Percentiles rank a stretch among this genome's conserved stretches.
phyloP scores from a whole-genome alignment of 2,888 invertebrate species.

The Germaria angustata region DNA sequence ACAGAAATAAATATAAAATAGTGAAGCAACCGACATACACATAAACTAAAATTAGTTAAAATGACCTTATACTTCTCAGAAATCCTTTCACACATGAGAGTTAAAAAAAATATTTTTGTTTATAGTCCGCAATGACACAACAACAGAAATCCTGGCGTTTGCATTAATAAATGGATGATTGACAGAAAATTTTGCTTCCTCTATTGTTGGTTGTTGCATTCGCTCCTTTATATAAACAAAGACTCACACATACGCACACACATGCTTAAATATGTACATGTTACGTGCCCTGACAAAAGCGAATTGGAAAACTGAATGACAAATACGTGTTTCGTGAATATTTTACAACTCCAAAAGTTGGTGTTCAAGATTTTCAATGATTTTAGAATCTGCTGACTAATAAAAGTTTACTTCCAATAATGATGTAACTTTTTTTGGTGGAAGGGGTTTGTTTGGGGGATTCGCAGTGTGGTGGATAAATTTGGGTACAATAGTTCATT shows the following conservation, averaged over 20 bases:
- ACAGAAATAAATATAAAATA: constrained; percentile 18
- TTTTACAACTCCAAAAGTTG: constrained; percentile 38
- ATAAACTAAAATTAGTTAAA: background rate
- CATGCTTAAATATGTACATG: background rate
- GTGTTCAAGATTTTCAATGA: constrained; percentile 17
- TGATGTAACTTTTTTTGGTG: background rate
- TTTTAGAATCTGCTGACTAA: background rate
- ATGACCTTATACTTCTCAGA: constrained; percentile 47
- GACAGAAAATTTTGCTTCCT: constrained; percentile 18
- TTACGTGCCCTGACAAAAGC: constrained; percentile 62
- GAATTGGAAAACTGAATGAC: constrained; percentile 6
- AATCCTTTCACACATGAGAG: constrained; percentile 1
- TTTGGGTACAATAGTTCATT: too few species aligned
- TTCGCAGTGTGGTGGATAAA: too few species aligned
- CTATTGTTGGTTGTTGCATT: background rate
- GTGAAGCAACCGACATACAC: too few species aligned
- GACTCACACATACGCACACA: too few species aligned
- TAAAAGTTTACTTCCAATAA: constrained; percentile 11
- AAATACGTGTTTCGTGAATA: constrained; percentile 53
- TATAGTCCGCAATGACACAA: background rate
- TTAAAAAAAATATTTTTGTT: background rate
- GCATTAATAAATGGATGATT: background rate
- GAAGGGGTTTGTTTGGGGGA: too few species aligned
- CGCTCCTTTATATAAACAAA: background rate
- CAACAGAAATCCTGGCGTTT: background rate